Evolutionary conservation across 2,888 invertebrate genomes (phyloP).

Genomic region (Tipula helvola): DNA sequence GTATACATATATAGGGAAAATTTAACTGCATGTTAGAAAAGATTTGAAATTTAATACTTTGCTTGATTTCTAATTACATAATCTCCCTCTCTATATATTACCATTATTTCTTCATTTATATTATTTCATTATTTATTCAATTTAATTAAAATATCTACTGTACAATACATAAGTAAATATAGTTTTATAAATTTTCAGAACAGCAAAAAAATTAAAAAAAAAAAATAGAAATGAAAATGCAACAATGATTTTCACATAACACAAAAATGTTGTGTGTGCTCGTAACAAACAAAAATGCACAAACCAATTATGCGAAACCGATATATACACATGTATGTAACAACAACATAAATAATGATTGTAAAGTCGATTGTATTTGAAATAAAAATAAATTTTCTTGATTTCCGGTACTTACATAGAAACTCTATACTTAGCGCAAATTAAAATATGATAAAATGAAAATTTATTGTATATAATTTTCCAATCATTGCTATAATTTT

Average conservation of each 20-base stretch:
- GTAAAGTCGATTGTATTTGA: background rate
- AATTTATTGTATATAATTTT: background rate
- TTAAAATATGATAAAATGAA: background rate
- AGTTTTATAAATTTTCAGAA: background rate
- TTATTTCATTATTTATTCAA: background rate
- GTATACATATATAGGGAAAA: background rate
- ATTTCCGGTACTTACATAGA: background rate
- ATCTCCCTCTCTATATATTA: background rate
- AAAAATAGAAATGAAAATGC: background rate
- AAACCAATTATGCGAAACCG: background rate
- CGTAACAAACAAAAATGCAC: background rate
- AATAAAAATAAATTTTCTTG: background rate
- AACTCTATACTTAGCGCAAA: background rate
- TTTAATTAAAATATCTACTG: background rate
- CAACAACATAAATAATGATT: background rate
- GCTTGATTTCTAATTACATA: background rate
- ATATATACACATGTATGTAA: background rate
- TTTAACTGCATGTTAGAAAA: background rate
- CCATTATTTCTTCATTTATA: background rate
- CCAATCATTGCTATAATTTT: background rate
- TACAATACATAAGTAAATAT: background rate
- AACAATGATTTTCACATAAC: background rate
- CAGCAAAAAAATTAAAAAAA: background rate
- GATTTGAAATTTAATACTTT: background rate
- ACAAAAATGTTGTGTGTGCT: background rate